These are phyloP conservation scores for Agapornis canus DNA, from an alignment of 2,797 vertebrate genomes.

Conservation along the genomic window DNA sequence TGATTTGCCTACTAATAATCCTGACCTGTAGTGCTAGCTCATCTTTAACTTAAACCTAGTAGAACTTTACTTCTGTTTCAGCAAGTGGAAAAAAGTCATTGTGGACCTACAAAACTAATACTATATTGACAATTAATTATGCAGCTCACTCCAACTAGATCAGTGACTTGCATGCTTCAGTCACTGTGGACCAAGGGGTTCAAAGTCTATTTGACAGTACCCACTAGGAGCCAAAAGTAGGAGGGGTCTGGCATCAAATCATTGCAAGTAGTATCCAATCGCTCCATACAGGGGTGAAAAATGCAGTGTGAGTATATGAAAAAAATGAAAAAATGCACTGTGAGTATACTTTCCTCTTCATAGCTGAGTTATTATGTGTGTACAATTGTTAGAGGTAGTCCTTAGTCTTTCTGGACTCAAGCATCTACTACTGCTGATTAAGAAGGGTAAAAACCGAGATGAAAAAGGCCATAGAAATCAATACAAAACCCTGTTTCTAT, in stretches of 20 bases:
- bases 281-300: accelerated
- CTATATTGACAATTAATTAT: background rate
- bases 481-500: background rate
- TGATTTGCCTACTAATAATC: background rate
- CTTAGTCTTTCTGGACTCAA: background rate
- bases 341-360: background rate
- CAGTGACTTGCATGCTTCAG: background rate
- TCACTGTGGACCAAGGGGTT: background rate
- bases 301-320: background rate
- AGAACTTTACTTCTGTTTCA: background rate
- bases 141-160: background rate
- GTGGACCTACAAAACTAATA: background rate
- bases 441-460: background rate
- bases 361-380: background rate
- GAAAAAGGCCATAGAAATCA: background rate
- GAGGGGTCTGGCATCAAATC: background rate
- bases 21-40: background rate
- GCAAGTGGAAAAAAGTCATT: background rate
- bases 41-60: background rate
- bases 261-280: background rate
- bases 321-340: background rate
- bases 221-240: background rate
- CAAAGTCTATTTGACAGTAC: background rate
- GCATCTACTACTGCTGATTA: background rate
- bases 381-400: background rate